Base-by-base conservation (phyloP, 2,888 invertebrate species). In the Diplazon laetatorius region DNA sequence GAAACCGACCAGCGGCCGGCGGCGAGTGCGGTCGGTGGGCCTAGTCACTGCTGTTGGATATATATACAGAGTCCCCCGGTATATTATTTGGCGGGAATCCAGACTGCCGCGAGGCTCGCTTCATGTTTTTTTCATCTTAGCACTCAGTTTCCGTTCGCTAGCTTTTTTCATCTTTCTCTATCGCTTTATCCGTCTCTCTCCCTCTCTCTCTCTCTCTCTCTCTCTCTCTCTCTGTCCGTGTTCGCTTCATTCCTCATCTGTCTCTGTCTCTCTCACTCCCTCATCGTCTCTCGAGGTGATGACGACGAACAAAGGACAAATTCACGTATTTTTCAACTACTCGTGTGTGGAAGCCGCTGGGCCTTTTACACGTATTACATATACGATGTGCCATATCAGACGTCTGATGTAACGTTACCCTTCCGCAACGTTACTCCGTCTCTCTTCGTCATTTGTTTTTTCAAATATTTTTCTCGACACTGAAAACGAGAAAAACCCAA, bases 51-150 rank as follows among this genome's bases (percentile, higher is more conserved):
- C 55, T 14, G 69, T 68, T 39, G 81, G 82, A 83, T 85, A 85
- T 85, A n/a, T n/a, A n/a, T n/a, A n/a, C n/a, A 86, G 55, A 35
- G 88, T 87, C 84, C 83, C 87, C 87, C 85, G 83, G 89, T 88
- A 89, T 90, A 90, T 90, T 90, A 90, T 90, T 88, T 90, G 90
- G 90, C 90, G 87, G 83, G 80, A 83, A 84, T 90, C 90, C 90
- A 90, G 87, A 85, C 87, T 86, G 87, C 89, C 89, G 89, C 87
- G 85, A 89, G 89, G 89, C 87, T 89, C 87, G 84, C 87, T 88
- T 89, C 86, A 85, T 87, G 86, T 89, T 89, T 90, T n/a, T n/a
- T 89, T 89, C 89, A 90, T 90, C 90, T 90, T 89, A 89, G 85
- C 87, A 83, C 84, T 85, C 85, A 84, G 82, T 85, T 85, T 84